These are phyloP conservation scores for Antitype chi DNA, from an alignment of 2,888 invertebrate genomes.

Conservation along the genomic window DNA sequence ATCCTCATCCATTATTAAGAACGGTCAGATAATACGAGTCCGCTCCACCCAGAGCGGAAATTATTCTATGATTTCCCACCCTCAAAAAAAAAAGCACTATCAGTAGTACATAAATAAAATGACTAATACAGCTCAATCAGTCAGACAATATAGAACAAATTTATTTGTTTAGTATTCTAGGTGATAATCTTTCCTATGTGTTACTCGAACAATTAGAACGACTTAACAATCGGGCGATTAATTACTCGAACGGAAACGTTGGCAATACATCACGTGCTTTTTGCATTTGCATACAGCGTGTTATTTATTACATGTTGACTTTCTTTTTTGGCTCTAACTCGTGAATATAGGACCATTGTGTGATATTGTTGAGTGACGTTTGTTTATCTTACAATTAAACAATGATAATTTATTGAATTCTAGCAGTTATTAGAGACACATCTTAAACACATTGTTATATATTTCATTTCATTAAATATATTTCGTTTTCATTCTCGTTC, in stretches of 20 bases:
- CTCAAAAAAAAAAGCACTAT: too few species aligned
- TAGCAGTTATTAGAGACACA: neutral
- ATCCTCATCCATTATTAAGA: neutral
- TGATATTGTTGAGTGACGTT: neutral
- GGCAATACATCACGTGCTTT: constrained; percentile 43
- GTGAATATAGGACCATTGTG: constrained; percentile 9
- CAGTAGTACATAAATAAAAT: neutral
- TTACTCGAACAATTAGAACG: constrained; percentile 39
- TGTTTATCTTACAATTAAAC: neutral
- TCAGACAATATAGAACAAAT: neutral
- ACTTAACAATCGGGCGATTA: constrained; percentile 43
- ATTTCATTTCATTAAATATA: too few species aligned
- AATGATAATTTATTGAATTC: neutral
- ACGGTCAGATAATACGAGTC: neutral
- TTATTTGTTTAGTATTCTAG: neutral
- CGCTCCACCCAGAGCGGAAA: too few species aligned
- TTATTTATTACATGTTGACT: constrained; percentile 31
- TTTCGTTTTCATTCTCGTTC: constrained; percentile 1
- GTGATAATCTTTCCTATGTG: constrained; percentile 14
- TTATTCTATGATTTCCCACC: too few species aligned
- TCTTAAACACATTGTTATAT: neutral
- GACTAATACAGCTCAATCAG: neutral
- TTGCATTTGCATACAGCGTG: constrained; percentile 39
- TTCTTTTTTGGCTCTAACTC: constrained; percentile 28
- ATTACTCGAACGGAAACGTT: constrained; percentile 36